Base-by-base conservation (phyloP, 2,888 invertebrate species). In the Lasioglossum oenotherae region DNA sequence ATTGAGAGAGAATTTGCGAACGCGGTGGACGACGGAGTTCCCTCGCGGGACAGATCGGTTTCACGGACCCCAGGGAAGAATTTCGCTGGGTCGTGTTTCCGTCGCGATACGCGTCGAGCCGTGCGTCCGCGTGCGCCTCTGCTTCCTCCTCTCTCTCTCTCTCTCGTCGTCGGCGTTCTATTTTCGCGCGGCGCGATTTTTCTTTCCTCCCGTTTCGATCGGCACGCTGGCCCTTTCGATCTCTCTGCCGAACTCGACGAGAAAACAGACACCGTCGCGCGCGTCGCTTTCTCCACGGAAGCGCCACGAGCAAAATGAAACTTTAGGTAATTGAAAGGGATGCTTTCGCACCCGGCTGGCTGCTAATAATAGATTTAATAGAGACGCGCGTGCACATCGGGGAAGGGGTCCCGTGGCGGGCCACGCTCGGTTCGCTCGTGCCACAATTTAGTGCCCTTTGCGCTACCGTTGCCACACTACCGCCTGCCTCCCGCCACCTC, bases 401-500 rank as follows among this genome's bases (percentile, higher is more conserved):
- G 92, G 93, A 93, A 94, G 92, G 92, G 92, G 91, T 91, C 78
- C 84, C 60, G 60, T 31, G 60, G 60, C 60, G 27, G 60, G 60
- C 60, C 92, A 91, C 92, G 88, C 81, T 78, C 83, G 71, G 60
- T 80, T 82, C 74, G 82, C 71, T 46, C 84, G 79, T 79, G 80
- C 81, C 87, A 74, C 87, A 82, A 88, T 91, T 90, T 90, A 91
- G 88, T 88, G 88, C 87, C 91, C 89, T 83, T 87, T 81, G 84
- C 98, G 95, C 98, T 98, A 95, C 99, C 98, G 98, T 95, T 99
- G 98, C 92, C 97, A 97, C n/a, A n/a, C 35, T 35, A 2, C 67
- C 31, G 14, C 27, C 14, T n/a, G n/a, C 10, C n/a, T 57, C 27
- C 4, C 57, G 57, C 57, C n/a, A 12, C 3, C 57, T 57, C n/a